A percentile compares a stretch with the other conserved stretches of the same genome.
Conservation (phyloP, 2,888 invertebrate species). For the Ptychoptera albimana region DNA sequence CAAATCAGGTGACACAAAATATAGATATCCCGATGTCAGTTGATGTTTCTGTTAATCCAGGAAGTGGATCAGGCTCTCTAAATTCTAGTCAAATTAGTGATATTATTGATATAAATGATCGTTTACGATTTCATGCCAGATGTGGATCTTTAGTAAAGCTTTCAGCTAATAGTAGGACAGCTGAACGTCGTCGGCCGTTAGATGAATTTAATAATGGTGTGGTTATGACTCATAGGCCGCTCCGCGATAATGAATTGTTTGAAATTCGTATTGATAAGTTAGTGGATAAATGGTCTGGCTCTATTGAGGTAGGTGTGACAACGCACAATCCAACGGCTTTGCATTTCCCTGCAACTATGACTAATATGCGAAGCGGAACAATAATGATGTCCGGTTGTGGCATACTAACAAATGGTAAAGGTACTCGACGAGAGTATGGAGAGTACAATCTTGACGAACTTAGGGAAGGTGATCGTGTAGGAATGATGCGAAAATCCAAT, state of each 20-base stretch:
- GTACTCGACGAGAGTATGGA: slow-evolving; percentile 82
- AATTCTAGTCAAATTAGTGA: slow-evolving; percentile 14
- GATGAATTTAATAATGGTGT: slow-evolving; percentile 95
- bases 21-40: slow-evolving; percentile 27
- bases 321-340: slow-evolving; percentile 80
- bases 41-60: slow-evolving; percentile 5
- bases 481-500: slow-evolving; percentile 71
- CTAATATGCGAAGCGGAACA: slow-evolving; percentile 83
- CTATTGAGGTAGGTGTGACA: slow-evolving; percentile 68
- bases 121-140: slow-evolving; percentile 69
- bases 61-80: slow-evolving; percentile 7
- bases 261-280: slow-evolving; percentile 87
- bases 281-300: slow-evolving; percentile 81
- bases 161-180: slow-evolving; percentile 65
- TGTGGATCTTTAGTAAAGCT: slow-evolving; percentile 80
- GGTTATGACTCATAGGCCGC: slow-evolving; percentile 81
- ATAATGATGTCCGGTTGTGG: slow-evolving; percentile 97
- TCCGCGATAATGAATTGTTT: slow-evolving; percentile 79
- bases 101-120: slow-evolving; percentile 35
- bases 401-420: slow-evolving; percentile 90
- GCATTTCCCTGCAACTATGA: slow-evolving; percentile 93
- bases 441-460: slow-evolving; percentile 87
- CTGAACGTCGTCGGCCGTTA: slow-evolving; percentile 71
- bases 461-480: slow-evolving; percentile 81
- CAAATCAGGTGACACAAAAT: slow-evolving; percentile 21